Evolutionary conservation across 2,113 vertebrate genomes (phyloP), one percentile per base, ranked within the genome.

Genomic region (Phylloscopus whistleri): DNA sequence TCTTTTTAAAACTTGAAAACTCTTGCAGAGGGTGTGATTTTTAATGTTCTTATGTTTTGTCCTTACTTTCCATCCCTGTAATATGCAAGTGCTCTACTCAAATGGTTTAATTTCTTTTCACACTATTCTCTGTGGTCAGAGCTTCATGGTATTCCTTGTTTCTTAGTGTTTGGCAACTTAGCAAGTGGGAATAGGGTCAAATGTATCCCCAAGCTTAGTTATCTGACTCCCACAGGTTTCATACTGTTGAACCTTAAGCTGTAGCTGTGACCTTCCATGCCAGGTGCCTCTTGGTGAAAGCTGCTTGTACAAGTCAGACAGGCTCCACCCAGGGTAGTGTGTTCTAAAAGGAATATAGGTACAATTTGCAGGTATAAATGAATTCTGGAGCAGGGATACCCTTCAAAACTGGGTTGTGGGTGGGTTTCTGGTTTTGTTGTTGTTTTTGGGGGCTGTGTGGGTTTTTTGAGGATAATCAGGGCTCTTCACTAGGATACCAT

Each of bases 311-410:
- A 43, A 3, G 35, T 52, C 43, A 23, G 58, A 14, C 33, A 39
- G 35, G 21, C n/a, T 35, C 13, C 23, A 13, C 3, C 3, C 5
- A 62, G 20, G 5, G 16, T 0, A 58, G 17, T 21, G 11, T 49
- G 44, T 55, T 64, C 35, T 60, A 8, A 30, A 75, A 41, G 28
- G 46, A 44, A 19, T 30, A 7, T 3, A 55, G 33, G 14, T 43
- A 14, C 37, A 20, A 27, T 66, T 60, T 27, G 53, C 53, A 68
- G 69, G 16, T 22, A 23, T 30, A 44, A 68, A 64, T 23, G 2
- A 43, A 26, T 72, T 94, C 49, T 68, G 52, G 35, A 79, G 24
- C 13, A 60, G 72, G 30, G 78, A 11, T 7, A 16, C n/a, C 22
- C 37, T 82, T 85, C 30, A 37, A 3, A 84, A 62, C 24, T 19